Base-by-base conservation (phyloP, 2,797 vertebrate genomes). In the Oreochromis grahami region DNA sequence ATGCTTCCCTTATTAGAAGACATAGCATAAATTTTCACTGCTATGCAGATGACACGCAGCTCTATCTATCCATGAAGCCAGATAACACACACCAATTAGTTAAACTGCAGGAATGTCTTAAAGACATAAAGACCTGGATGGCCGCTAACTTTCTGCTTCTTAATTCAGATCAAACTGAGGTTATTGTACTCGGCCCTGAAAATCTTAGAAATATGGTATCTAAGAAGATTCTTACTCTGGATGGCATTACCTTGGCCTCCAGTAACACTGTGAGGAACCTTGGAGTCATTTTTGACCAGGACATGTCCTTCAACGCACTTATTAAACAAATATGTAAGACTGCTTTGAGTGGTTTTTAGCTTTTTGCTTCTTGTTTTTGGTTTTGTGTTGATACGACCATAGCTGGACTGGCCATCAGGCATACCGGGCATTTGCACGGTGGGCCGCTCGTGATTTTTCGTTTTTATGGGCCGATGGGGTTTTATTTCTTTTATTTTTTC, bases 191-290 rank as follows among this genome's bases (percentile, higher is more conserved):
- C 1, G 8, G 5, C 19, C 0, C 19, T 10, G 19, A 51, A 51
- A 51, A 51, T 0, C 48, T 3, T 50, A 50, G 48, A 50, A 50
- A 50, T 50, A n/a, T 50, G 48, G 48, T 50, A 0, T 50, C 48
- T 9, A 50, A 19, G 0, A 17, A 50, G 17, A 26, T 51, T n/a
- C 19, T n/a, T 51, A 0, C 50, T n/a, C 50, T 51, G 9, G 50
- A n/a, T 51, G 50, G 50, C 19, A 21, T 52, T 51, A 51, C 50
- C 50, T 52, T 52, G 50, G 50, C 50, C 50, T 51, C 50, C 50
- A 51, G 3, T 51, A n/a, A 51, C 1, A 0, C 50, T n/a, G 50
- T n/a, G 50, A 51, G 50, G 48, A 51, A 51, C 19, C 50, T 51
- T n/a, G 50, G 50, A n/a, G 19, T 51, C 19, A 51, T n/a, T 21